Conservation (phyloP, 2,888 invertebrate species). For the Heterodera filipjevi region DNA sequence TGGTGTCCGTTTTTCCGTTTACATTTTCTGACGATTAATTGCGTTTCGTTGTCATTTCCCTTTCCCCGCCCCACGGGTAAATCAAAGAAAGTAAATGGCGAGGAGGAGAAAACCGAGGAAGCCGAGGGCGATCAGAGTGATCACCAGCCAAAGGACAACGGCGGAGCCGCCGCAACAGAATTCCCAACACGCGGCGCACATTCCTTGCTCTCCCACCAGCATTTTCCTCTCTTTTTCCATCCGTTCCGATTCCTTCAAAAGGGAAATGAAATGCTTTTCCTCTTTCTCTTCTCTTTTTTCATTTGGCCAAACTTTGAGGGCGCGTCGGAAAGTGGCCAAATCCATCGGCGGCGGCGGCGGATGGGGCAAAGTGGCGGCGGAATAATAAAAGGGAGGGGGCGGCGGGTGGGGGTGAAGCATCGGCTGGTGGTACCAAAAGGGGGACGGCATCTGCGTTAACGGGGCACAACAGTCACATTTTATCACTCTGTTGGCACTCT, state of each 20-base stretch:
- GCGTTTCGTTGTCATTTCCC: background rate
- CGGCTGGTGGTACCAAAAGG: constrained; percentile 16
- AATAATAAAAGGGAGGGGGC: constrained; percentile 22
- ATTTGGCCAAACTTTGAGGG: constrained; percentile 7
- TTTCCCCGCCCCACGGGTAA: too few species aligned
- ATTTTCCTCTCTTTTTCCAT: constrained; percentile 23
- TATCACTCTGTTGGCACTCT: background rate
- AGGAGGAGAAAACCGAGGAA: constrained; percentile 25
- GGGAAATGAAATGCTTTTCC: background rate
- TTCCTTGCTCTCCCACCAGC: constrained; percentile 12
- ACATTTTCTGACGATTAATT: background rate
- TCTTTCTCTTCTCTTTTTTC: background rate
- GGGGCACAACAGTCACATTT: too few species aligned
- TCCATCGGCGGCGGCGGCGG: constrained; percentile 21
- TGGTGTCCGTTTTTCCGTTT: background rate
- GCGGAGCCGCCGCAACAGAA: constrained; percentile 56
- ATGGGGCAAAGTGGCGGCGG: constrained; percentile 17
- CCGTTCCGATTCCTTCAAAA: constrained; percentile 26
- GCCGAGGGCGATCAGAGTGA: constrained; percentile 20
- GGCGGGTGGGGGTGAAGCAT: background rate
- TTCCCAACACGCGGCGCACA: constrained; percentile 32
- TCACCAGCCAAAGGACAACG: constrained; percentile 48
- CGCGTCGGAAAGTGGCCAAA: constrained; percentile 21
- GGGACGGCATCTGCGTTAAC: background rate
- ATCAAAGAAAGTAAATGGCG: constrained; percentile 27